phyloP scores from a whole-genome alignment of 2,888 invertebrate genomes.

The Chloroclysta siterata region DNA sequence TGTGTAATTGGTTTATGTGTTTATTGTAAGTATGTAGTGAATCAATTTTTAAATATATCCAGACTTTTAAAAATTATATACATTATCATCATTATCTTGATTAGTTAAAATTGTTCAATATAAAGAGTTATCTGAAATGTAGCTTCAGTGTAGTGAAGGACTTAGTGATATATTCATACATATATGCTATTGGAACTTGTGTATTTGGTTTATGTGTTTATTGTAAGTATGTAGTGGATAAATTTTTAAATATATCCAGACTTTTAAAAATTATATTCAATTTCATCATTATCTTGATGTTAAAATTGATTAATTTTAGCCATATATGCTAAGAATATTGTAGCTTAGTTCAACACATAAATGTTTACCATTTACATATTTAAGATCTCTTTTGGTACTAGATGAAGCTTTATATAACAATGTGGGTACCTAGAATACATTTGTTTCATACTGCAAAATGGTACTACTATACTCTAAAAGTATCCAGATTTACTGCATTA shows the following conservation, averaged over 20 bases:
- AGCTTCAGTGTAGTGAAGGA: slow-evolving; percentile 25
- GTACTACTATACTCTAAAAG: not conserved
- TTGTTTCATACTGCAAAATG: slow-evolving; percentile 2
- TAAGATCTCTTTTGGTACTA: slow-evolving; percentile 22
- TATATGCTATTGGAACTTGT: slow-evolving; percentile 18
- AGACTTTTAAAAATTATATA: slow-evolving; percentile 10
- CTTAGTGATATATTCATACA: slow-evolving; percentile 21
- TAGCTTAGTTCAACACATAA: slow-evolving; percentile 23
- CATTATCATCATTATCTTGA: slow-evolving; percentile 8
- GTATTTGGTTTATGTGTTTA: slow-evolving; percentile 20
- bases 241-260: slow-evolving; percentile 9
- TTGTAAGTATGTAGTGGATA: slow-evolving; percentile 4
- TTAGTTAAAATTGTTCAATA: slow-evolving; percentile 17
- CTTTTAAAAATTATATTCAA: slow-evolving; percentile 8
- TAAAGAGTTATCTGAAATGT: slow-evolving; percentile 10
- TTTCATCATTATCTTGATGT: slow-evolving; percentile 13
- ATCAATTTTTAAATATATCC: slow-evolving; percentile 13
- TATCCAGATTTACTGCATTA: not conserved
- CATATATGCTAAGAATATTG: slow-evolving; percentile 20
- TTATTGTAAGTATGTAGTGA: slow-evolving; percentile 2
- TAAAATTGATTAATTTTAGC: slow-evolving; percentile 14
- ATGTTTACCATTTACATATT: slow-evolving; percentile 12
- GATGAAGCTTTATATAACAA: slow-evolving; percentile 9
- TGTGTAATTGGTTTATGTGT: slow-evolving; percentile 21
- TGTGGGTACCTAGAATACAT: not conserved